These are phyloP conservation scores for Melopsittacus undulatus DNA, from an alignment of 2,797 vertebrate genomes.

Conservation along the genomic window DNA sequence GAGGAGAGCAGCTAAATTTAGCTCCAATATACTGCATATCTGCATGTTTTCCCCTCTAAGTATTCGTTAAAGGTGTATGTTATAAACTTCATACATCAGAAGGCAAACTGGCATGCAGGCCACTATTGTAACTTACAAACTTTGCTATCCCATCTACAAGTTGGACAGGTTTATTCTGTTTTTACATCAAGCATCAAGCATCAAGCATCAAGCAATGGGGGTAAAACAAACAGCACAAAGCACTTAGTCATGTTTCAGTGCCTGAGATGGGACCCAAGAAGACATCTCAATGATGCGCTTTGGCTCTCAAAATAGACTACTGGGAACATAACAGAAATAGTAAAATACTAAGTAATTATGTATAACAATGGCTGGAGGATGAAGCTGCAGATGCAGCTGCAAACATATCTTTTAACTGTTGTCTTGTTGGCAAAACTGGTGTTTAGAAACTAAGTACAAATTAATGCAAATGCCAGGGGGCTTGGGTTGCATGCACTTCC, in stretches of 20 bases:
- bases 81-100: background rate
- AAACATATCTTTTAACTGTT: background rate
- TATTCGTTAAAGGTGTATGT: background rate
- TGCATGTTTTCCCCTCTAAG: background rate
- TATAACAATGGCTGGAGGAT: background rate
- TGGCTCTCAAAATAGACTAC: constrained; percentile 7
- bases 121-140: background rate
- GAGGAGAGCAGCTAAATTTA: background rate
- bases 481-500: background rate
- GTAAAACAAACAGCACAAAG: background rate
- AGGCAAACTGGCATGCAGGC: background rate
- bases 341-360: constrained; percentile 16
- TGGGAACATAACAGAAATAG: background rate
- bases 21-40: background rate
- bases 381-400: background rate
- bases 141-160: background rate
- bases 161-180: background rate
- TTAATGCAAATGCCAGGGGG: background rate
- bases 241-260: background rate
- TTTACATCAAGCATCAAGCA: background rate
- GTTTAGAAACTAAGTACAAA: background rate
- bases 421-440: background rate
- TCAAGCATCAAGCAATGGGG: background rate
- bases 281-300: background rate
- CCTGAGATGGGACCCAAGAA: background rate